These are phyloP conservation scores for Paracyclopina nana DNA, from an alignment of 1,140 invertebrate species.

Conservation along the genomic window DNA sequence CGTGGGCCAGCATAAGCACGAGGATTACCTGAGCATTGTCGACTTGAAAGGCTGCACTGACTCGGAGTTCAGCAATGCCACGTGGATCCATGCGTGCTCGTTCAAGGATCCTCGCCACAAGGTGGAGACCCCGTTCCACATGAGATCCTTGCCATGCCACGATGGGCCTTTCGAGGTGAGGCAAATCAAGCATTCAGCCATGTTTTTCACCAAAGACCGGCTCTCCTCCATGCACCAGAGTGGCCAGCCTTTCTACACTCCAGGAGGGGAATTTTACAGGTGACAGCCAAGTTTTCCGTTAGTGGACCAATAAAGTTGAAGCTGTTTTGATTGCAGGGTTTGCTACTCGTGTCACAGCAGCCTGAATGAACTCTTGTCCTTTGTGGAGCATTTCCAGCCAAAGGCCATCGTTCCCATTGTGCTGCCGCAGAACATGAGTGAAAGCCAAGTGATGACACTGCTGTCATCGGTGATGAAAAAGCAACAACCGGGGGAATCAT, in stretches of 20 bases:
- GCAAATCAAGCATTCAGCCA: background rate
- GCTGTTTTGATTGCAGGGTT: background rate
- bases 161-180: slow-evolving; percentile 4
- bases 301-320: no score
- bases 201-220: slow-evolving; percentile 1
- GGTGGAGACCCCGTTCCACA: background rate
- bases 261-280: no score
- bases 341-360: slow-evolving; percentile 9
- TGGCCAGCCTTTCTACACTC: no score
- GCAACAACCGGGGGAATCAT: no score
- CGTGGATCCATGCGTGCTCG: slow-evolving; percentile 13
- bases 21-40: slow-evolving; percentile 3
- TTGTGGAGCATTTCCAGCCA: slow-evolving; percentile 6
- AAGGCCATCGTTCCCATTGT: slow-evolving; percentile 1
- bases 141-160: background rate
- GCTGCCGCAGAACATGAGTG: no score
- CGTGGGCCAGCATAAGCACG: slow-evolving; percentile 20
- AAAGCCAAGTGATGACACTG: no score
- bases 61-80: background rate
- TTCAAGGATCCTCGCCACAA: slow-evolving; percentile 5
- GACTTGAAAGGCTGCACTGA: slow-evolving; percentile 5
- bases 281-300: no score
- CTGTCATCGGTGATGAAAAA: no score
- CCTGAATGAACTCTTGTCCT: slow-evolving; percentile 3
- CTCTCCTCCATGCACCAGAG: background rate